These are phyloP conservation scores for Drosophila truncata DNA, from an alignment of 1,140 invertebrate genomes.

Conservation along the genomic window DNA sequence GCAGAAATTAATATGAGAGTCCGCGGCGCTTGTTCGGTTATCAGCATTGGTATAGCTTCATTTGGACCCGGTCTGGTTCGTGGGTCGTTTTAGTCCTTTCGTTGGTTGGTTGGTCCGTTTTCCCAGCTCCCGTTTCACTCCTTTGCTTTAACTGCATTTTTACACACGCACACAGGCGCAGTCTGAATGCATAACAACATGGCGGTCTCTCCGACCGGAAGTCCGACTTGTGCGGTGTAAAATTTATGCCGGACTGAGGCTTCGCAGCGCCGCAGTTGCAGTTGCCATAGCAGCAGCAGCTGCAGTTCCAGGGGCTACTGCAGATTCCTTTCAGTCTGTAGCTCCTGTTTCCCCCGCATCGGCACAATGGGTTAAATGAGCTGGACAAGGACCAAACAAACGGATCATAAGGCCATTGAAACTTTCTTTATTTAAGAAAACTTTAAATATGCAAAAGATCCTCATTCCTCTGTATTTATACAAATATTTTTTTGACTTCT, in stretches of 20 bases:
- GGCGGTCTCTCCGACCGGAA: constrained; percentile 72
- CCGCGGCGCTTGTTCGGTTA: constrained; percentile 51
- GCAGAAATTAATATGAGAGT: constrained; percentile 74
- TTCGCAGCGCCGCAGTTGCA: constrained; percentile 28
- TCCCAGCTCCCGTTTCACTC: constrained; percentile 37
- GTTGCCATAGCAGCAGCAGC: constrained; percentile 14
- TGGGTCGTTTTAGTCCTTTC: not conserved
- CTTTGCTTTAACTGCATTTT: constrained; percentile 68
- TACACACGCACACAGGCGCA: constrained; percentile 34
- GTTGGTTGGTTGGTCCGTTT: constrained; percentile 41
- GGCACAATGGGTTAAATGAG: constrained; percentile 47
- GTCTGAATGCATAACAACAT: constrained; percentile 69
- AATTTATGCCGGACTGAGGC: constrained; percentile 74
- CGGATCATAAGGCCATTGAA: not conserved
- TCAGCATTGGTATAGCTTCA: constrained; percentile 79
- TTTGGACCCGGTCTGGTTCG: constrained; percentile 38
- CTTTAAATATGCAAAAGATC: not conserved
- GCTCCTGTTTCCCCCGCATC: not conserved
- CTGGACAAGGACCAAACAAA: not conserved
- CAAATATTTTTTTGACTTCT: not conserved
- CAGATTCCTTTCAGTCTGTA: constrained; percentile 3
- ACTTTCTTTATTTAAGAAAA: not conserved
- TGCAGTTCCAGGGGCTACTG: constrained; percentile 26
- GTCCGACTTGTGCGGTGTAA: constrained; percentile 74
- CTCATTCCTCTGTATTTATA: not conserved